Base-by-base conservation (phyloP, 1,140 invertebrate species). In the Marisa cornuarietis region DNA sequence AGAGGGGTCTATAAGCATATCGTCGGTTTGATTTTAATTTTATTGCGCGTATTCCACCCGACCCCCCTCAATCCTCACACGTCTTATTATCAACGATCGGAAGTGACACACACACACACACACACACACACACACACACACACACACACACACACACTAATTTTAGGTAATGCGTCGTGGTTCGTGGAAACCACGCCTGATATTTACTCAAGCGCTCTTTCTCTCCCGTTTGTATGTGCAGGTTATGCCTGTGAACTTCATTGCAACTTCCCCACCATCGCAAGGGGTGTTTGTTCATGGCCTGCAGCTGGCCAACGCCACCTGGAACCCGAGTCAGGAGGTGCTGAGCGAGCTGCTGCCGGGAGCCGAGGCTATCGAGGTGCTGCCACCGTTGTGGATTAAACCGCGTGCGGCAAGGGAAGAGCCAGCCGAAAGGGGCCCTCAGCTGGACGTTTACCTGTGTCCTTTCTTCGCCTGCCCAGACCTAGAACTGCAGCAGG, bases 191-290 rank as follows among this genome's bases (percentile, higher is more conserved):
- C 31, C 58, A 75, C 52, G 58, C 76, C 62, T 52, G 26, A 79
- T 72, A 71, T 74, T 66, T 63, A 49, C 52, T 74, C 54, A 54
- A n/a, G 31, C 31, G 31, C 31, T 75, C 63, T 24, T 78, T n/a
- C 69, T 74, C 61, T 81, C 42, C 78, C n/a, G 16, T 26, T 58
- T 80, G 10, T 58, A 74, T 85, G 71, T 82, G 63, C 83, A 90
- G 89, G 88, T 90, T 26, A 88, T 90, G 88, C 88, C 89, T 66
- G 65, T 81, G 65, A 85, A 84, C 4, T 75, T 85, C 14, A 79
- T 75, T 14, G 84, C 89, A 8, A 81, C 81, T 0, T 61, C 76
- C 7, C 74, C 86, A 54, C 85, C 88, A 58, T 69, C 80, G 58
- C 79, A 84, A 71, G 89, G 89, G 14, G 81, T 86, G 16, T 90